phyloP scores from a whole-genome alignment of 2,113 vertebrate genomes.

The Saguinus imperator region DNA sequence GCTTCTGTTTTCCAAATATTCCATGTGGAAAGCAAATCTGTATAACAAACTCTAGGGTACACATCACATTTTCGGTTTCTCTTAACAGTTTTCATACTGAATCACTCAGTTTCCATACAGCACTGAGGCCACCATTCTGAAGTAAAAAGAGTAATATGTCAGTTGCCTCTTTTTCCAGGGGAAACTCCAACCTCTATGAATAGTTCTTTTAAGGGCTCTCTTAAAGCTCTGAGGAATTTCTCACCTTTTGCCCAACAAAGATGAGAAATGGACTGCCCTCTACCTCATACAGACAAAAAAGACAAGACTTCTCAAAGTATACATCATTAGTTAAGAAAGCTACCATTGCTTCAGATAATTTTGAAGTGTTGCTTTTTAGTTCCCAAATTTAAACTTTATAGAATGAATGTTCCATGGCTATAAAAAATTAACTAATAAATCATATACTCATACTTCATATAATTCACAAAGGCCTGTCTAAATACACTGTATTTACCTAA shows the following conservation, averaged over 20 bases:
- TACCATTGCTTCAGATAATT: neutral
- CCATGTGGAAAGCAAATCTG: neutral
- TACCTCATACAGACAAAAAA: neutral
- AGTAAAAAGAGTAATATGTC: neutral
- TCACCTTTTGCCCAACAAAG: neutral
- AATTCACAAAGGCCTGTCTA: neutral
- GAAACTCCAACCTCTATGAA: neutral
- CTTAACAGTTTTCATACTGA: neutral
- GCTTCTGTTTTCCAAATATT: neutral
- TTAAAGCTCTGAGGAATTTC: neutral
- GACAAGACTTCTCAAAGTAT: neutral
- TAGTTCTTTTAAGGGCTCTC: neutral
- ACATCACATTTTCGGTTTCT: neutral
- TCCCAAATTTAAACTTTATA: neutral
- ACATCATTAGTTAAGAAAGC: neutral
- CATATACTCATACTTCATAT: neutral
- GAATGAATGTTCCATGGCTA: neutral
- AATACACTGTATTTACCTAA: neutral
- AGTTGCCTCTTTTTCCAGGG: neutral
- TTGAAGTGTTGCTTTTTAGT: neutral
- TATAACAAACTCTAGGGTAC: neutral
- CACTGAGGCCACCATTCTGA: neutral
- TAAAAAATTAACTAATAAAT: slow-evolving; percentile 28
- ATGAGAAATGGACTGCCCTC: neutral
- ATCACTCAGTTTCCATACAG: neutral